Conservation (phyloP, 1,140 invertebrate genomes). For the Triops cancriformis region DNA sequence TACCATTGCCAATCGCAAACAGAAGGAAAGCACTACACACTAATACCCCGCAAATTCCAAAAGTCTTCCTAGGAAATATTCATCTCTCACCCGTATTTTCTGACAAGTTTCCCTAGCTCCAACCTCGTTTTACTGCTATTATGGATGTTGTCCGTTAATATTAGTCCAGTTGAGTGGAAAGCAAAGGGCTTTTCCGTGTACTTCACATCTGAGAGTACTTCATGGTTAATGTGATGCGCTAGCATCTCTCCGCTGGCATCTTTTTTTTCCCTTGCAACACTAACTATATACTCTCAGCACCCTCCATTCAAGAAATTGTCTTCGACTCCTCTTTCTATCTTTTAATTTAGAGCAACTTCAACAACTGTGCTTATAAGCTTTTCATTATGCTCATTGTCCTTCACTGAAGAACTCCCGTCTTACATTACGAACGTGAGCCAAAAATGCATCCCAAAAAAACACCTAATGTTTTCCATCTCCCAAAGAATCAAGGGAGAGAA, state of each 20-base stretch:
- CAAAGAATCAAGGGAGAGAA: too few relatives aligned
- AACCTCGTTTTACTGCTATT: slow-evolving; percentile 6
- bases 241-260: neutral
- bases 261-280: neutral
- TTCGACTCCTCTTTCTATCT: neutral
- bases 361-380: neutral
- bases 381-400: neutral
- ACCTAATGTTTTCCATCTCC: too few relatives aligned
- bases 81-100: too few relatives aligned
- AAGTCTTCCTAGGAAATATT: neutral
- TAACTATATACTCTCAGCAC: neutral
- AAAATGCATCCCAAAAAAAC: too few relatives aligned
- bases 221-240: slow-evolving; percentile 10
- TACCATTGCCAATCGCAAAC: neutral
- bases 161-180: slow-evolving; percentile 13
- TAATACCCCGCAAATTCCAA: neutral
- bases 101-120: neutral
- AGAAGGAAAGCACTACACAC: neutral
- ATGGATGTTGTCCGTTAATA: neutral
- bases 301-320: too few relatives aligned
- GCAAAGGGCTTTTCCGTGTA: slow-evolving; percentile 10
- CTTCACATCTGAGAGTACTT: slow-evolving; percentile 13
- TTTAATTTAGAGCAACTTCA: neutral
- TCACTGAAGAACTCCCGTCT: neutral
- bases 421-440: neutral